A percentile compares a stretch with the other conserved stretches of the same genome.
phyloP scores from a whole-genome alignment of 2,797 vertebrate species.

The Eulemur rubriventer region DNA sequence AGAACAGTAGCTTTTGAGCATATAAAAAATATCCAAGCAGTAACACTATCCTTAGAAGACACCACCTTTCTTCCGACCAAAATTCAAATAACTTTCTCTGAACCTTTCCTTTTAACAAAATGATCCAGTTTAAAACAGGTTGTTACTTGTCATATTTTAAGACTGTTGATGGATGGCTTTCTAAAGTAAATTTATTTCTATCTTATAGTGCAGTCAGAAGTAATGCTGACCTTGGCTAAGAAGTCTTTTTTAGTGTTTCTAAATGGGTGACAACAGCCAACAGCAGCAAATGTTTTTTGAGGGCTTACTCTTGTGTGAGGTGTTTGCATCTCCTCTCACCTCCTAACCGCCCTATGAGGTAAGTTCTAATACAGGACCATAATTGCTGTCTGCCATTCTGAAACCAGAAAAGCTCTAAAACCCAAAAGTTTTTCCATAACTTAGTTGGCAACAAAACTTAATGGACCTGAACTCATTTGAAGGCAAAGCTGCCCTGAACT shows the following conservation, averaged over 20 bases:
- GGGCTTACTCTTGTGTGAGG: neutral
- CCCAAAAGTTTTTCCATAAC: slow-evolving; percentile 33
- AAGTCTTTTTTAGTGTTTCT: slow-evolving; percentile 23
- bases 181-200: slow-evolving; percentile 55
- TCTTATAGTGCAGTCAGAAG: slow-evolving; percentile 7
- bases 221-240: slow-evolving; percentile 25
- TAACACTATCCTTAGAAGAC: neutral
- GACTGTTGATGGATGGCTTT: slow-evolving; percentile 31
- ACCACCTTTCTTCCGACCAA: neutral
- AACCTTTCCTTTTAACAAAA: slow-evolving; percentile 48
- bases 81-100: slow-evolving; percentile 38
- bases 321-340: neutral
- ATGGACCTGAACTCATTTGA: slow-evolving; percentile 33
- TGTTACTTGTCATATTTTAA: slow-evolving; percentile 34
- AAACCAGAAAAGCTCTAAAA: slow-evolving; percentile 61
- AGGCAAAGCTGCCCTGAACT: slow-evolving; percentile 21
- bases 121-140: slow-evolving; percentile 41
- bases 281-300: neutral
- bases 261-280: neutral
- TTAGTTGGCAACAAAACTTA: slow-evolving; percentile 52
- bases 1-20: slow-evolving; percentile 1
- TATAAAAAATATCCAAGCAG: neutral
- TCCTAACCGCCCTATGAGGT: slow-evolving; percentile 44
- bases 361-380: slow-evolving; percentile 63
- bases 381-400: slow-evolving; percentile 59